phyloP scores from a whole-genome alignment of 2,113 vertebrate genomes.

The Myiozetetes cayanensis region DNA sequence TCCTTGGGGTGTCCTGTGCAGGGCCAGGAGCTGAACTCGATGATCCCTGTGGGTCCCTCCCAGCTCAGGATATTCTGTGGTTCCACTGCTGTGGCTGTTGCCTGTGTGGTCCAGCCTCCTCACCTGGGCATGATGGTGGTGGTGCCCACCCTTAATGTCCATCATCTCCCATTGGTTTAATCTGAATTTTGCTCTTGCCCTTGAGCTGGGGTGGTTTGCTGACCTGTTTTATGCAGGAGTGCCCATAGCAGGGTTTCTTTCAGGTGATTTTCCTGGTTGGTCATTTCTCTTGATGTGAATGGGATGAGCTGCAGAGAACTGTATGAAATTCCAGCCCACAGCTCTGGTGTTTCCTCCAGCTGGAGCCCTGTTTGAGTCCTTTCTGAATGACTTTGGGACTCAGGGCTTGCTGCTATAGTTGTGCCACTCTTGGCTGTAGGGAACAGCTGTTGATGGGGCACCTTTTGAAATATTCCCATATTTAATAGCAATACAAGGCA shows the following conservation, averaged over 20 bases:
- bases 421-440: background rate
- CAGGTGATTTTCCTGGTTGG: background rate
- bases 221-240: background rate
- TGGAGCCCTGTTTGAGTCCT: background rate
- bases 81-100: background rate
- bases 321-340: background rate
- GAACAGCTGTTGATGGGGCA: background rate
- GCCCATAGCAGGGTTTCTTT: background rate
- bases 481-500: background rate
- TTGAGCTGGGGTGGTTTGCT: background rate
- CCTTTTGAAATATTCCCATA: background rate
- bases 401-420: background rate
- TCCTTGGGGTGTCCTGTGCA: background rate
- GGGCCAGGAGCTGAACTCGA: background rate
- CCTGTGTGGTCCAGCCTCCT: background rate
- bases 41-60: background rate
- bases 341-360: background rate
- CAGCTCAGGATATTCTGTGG: background rate
- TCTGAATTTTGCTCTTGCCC: background rate
- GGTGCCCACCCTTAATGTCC: background rate
- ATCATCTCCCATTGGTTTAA: background rate
- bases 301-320: background rate
- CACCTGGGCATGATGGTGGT: accelerated
- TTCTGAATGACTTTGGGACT: background rate
- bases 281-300: background rate